Conservation (phyloP, 2,113 vertebrate species). For the Poecilia latipinna region DNA sequence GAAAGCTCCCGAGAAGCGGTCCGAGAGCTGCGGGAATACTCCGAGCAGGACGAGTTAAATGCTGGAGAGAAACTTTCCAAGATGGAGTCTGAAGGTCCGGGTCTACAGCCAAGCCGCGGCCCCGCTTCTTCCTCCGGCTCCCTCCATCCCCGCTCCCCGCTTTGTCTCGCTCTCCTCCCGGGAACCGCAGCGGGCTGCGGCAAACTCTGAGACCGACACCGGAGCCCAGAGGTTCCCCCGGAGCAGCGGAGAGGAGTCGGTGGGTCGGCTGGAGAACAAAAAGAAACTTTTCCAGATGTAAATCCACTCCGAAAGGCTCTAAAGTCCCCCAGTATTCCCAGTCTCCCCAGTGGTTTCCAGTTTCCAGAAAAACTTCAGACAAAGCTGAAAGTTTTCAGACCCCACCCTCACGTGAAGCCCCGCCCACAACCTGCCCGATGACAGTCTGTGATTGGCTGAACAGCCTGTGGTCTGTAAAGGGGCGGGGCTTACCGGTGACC, state of each 20-base stretch:
- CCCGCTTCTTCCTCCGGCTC: not conserved
- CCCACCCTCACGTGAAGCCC: constrained; percentile 1
- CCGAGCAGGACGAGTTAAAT: not conserved
- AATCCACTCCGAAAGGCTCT: not conserved
- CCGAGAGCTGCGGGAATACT: too few relatives aligned
- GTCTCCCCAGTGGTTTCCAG: not conserved
- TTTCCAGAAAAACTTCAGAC: constrained; percentile 36
- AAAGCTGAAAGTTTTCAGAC: constrained; percentile 45
- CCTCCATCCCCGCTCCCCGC: not conserved
- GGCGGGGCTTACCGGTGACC: accelerated
- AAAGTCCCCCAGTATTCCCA: not conserved
- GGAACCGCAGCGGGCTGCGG: constrained; percentile 34
- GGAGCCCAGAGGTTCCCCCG: constrained; percentile 17
- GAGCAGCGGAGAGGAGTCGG: constrained; percentile 16
- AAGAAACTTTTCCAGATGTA: not conserved
- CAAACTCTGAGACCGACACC: constrained; percentile 2
- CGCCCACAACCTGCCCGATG: not conserved
- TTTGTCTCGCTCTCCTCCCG: not conserved
- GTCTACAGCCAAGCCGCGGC: not conserved
- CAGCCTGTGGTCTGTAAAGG: accelerated
- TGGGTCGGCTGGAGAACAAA: not conserved
- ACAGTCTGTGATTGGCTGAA: constrained; percentile 11
- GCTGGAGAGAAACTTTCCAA: constrained; percentile 9
- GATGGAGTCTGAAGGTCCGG: constrained; percentile 18
- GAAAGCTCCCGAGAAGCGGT: too few relatives aligned